Conservation (phyloP, 2,797 vertebrate genomes). For the Acanthopagrus latus region DNA sequence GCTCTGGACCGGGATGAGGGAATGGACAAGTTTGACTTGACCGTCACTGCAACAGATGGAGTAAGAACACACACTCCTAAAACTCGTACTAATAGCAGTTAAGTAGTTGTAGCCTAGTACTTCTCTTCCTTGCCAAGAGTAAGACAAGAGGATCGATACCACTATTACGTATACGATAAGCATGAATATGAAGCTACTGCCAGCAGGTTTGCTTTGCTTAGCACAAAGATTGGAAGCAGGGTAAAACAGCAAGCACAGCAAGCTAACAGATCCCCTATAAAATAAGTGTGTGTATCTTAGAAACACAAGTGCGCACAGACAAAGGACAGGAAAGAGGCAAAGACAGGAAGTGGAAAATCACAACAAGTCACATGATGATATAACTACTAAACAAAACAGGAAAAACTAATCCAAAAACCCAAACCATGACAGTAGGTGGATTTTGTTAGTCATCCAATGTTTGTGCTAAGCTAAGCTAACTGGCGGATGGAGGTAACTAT, state of each 20-base stretch:
- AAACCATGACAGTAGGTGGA: background rate
- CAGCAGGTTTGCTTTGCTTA: background rate
- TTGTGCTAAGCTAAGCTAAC: background rate
- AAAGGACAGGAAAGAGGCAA: too few species aligned
- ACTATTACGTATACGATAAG: background rate
- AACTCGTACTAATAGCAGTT: background rate
- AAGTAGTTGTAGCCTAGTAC: background rate
- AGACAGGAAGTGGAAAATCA: too few species aligned
- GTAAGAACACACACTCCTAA: constrained; percentile 84
- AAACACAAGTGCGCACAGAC: too few species aligned
- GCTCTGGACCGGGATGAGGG: constrained; percentile 92
- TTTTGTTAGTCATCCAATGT: background rate
- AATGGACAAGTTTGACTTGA: constrained; percentile 89
- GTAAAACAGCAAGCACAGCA: background rate
- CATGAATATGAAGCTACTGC: background rate
- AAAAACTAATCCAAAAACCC: too few species aligned
- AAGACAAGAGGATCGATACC: background rate
- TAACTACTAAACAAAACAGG: too few species aligned
- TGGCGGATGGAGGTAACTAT: background rate
- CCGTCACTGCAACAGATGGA: constrained; percentile 93
- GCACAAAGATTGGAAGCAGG: constrained; percentile 1
- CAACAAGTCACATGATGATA: too few species aligned
- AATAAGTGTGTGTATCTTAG: background rate
- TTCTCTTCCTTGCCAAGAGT: background rate
- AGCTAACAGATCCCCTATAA: background rate